Percentiles rank a stretch among this genome's conserved stretches.
Evolutionary conservation across 1,140 invertebrate species (phyloP).

Genomic region (Melanaphis sacchari): DNA sequence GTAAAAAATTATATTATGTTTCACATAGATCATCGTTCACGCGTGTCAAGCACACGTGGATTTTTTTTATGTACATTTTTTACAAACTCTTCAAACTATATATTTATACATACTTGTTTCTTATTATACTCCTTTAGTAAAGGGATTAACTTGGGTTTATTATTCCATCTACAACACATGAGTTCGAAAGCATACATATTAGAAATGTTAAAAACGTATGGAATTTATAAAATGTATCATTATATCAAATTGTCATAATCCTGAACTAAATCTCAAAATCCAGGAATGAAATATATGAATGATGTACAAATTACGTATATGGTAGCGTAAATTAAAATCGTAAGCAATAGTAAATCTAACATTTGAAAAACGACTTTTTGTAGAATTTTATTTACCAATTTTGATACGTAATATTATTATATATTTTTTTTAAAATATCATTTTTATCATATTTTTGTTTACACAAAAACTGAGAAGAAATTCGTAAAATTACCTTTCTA

Average conservation of each 20-base stretch:
- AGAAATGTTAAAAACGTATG: not conserved
- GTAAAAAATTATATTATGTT: slow-evolving; percentile 15
- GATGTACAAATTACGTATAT: too few relatives aligned
- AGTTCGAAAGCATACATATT: not conserved
- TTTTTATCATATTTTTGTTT: not conserved
- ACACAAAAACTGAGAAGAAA: not conserved
- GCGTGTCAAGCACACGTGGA: not conserved
- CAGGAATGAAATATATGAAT: not conserved
- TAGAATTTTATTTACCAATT: not conserved
- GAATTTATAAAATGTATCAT: not conserved
- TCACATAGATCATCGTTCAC: not conserved
- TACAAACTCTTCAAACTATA: not conserved
- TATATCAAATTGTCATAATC: not conserved
- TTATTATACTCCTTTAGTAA: not conserved
- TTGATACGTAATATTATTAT: too few relatives aligned
- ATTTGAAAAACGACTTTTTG: too few relatives aligned
- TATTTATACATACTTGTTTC: not conserved
- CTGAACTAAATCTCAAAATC: not conserved
- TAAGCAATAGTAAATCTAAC: too few relatives aligned
- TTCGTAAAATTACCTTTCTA: not conserved
- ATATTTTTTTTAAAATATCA: too few relatives aligned
- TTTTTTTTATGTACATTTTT: not conserved
- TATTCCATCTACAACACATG: not conserved
- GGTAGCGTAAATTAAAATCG: too few relatives aligned
- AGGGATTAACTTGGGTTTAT: not conserved